Conservation (phyloP, 2,797 vertebrate species). For the Bufotes viridis region DNA sequence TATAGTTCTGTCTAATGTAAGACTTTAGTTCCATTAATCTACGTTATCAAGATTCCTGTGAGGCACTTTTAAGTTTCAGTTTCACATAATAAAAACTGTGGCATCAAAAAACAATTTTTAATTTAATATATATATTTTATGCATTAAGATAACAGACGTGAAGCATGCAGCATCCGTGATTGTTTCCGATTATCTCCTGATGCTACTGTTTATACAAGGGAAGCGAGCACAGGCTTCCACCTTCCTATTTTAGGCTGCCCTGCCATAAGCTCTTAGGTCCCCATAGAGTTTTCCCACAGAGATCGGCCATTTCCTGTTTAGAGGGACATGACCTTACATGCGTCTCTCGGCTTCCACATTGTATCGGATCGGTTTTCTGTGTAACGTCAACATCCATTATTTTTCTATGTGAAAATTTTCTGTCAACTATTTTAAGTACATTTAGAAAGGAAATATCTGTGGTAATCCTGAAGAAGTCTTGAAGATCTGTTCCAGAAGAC, state of each 20-base stretch:
- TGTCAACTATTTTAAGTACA: background rate
- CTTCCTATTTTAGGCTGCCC: background rate
- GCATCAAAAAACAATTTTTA: background rate
- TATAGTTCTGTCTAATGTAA: too few species aligned
- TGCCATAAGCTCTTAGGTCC: background rate
- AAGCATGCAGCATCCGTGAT: background rate
- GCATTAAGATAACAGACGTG: background rate
- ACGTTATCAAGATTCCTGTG: too few species aligned
- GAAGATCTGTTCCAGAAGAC: background rate
- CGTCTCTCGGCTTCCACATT: background rate
- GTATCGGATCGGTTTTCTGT: background rate
- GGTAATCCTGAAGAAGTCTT: too few species aligned
- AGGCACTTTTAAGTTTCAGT: too few species aligned
- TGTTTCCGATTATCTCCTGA: background rate
- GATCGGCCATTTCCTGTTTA: conserved; percentile 42
- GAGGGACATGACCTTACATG: conserved; percentile 22
- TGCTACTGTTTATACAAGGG: background rate
- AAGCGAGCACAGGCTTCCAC: background rate
- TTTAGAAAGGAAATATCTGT: too few species aligned
- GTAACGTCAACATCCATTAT: background rate
- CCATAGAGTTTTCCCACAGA: conserved; percentile 36
- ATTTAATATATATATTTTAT: background rate
- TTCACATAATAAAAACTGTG: background rate
- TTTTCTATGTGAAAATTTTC: background rate
- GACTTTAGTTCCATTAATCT: too few species aligned